Conservation (phyloP, 2,113 vertebrate genomes). For the Danio rerio region GRCz12tu NC_133183.1:14191501-14192000, state of each 20-base stretch:
- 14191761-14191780: not conserved
- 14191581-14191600: too few relatives aligned
- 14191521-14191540: too few relatives aligned
- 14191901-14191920: conserved; percentile 2
- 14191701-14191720: too few relatives aligned
- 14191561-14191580: too few relatives aligned
- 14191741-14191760: not conserved
- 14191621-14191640: too few relatives aligned
- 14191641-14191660: too few relatives aligned
- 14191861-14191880: not conserved
- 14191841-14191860: not conserved
- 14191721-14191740: too few relatives aligned
- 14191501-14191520: too few relatives aligned
- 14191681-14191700: too few relatives aligned
- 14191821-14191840: not conserved
- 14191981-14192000: conserved; percentile 32
- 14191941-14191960: not conserved
- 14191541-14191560: too few relatives aligned
- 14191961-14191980: conserved; percentile 15
- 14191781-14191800: not conserved
- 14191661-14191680: too few relatives aligned
- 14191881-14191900: not conserved
- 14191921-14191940: conserved; percentile 13
- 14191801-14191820: not conserved
- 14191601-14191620: too few relatives aligned